Conservation (phyloP, 2,888 invertebrate species). For the Sipha maydis region DNA sequence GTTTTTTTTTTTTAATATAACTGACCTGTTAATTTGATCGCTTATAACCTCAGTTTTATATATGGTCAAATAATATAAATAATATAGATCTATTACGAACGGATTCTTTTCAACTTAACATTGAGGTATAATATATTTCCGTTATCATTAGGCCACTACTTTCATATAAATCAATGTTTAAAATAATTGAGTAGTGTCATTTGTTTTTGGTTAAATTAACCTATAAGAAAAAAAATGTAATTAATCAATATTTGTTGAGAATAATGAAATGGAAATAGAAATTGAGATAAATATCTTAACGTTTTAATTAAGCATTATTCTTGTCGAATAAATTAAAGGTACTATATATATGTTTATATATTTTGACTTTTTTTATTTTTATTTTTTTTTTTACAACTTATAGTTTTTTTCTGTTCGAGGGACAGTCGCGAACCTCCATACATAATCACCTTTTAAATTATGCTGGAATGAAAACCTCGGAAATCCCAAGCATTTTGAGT, state of each 20-base stretch:
- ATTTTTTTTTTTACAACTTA: background rate
- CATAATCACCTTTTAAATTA: constrained; percentile 61
- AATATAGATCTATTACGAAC: background rate
- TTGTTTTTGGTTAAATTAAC: background rate
- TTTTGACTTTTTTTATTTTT: background rate
- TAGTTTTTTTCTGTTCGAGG: background rate
- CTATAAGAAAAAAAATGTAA: background rate
- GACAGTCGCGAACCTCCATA: constrained; percentile 7
- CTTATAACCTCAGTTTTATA: too few species aligned
- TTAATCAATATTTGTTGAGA: background rate
- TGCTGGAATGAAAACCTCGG: constrained; percentile 51
- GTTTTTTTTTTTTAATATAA: too few species aligned
- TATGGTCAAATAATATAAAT: background rate
- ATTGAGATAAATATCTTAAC: background rate
- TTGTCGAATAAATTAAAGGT: constrained; percentile 23
- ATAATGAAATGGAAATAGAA: background rate
- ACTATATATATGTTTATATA: constrained; percentile 7
- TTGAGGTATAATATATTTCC: too few species aligned
- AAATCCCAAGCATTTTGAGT: constrained; percentile 50
- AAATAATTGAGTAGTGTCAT: background rate
- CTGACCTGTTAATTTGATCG: too few species aligned
- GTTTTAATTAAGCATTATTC: constrained; percentile 7
- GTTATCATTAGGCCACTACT: too few species aligned
- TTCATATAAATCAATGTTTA: background rate
- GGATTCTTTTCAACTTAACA: background rate